Conservation (phyloP, 2,797 vertebrate genomes). For the Sebastes dallii region DNA sequence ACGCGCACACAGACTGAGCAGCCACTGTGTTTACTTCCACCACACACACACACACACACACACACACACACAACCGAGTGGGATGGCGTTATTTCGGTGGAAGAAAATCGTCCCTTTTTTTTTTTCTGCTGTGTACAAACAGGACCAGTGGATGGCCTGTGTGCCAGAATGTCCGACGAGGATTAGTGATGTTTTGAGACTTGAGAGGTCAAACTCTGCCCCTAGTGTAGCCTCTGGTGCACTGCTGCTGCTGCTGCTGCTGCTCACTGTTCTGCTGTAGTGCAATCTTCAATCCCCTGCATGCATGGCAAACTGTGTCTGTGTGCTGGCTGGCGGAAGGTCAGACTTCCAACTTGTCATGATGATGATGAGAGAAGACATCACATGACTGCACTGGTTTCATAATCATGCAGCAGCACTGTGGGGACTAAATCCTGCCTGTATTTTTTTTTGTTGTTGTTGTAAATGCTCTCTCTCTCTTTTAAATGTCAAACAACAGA, state of each 20-base stretch:
- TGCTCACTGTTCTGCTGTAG: conserved; percentile 3
- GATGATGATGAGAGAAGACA: conserved; percentile 77
- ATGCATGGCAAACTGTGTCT: conserved; percentile 60
- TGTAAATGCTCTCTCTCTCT: conserved; percentile 17
- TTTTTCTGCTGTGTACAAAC: not conserved
- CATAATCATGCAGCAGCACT: conserved; percentile 78
- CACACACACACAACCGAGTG: conserved; percentile 10
- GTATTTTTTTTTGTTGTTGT: not conserved
- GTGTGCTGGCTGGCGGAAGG: conserved; percentile 73
- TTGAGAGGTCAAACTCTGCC: conserved; percentile 83
- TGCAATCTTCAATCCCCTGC: conserved; percentile 69
- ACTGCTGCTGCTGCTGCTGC: conserved; percentile 58
- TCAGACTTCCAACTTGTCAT: conserved; percentile 80
- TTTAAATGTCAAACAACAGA: conserved; percentile 15
- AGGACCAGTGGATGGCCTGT: conserved; percentile 57
- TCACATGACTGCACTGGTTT: conserved; percentile 79
- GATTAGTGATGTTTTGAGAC: conserved; percentile 83
- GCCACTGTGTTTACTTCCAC: conserved; percentile 15
- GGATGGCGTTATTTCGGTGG: conserved; percentile 22
- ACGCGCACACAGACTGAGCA: conserved; percentile 19
- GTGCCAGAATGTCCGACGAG: conserved; percentile 72
- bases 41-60: conserved; percentile 5
- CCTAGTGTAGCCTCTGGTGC: conserved; percentile 72
- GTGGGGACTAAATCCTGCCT: conserved; percentile 60
- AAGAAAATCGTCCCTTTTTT: not conserved